Evolutionary conservation across 2,113 vertebrate species (phyloP).

Genomic region (Oryctolagus cuniculus): mOryCun1.1 NC_091443.1:45281001-45281500

Average conservation of each 20-base stretch:
- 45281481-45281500: not conserved
- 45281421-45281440: not conserved
- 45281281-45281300: not conserved
- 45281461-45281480: not conserved
- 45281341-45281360: not conserved
- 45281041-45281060: not conserved
- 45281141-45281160: slow-evolving; percentile 10
- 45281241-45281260: not conserved
- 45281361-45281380: slow-evolving; percentile 10
- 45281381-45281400: not conserved
- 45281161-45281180: not conserved
- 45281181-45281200: not conserved
- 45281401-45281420: not conserved
- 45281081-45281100: not conserved
- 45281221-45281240: not conserved
- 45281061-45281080: not conserved
- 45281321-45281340: not conserved
- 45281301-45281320: not conserved
- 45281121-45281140: not conserved
- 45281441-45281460: not conserved
- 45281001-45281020: not conserved
- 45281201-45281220: not conserved
- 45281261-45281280: not conserved
- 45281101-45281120: not conserved
- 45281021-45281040: not conserved